phyloP scores from a whole-genome alignment of 2,113 vertebrate genomes.

The Pyrgilauda ruficollis region DNA sequence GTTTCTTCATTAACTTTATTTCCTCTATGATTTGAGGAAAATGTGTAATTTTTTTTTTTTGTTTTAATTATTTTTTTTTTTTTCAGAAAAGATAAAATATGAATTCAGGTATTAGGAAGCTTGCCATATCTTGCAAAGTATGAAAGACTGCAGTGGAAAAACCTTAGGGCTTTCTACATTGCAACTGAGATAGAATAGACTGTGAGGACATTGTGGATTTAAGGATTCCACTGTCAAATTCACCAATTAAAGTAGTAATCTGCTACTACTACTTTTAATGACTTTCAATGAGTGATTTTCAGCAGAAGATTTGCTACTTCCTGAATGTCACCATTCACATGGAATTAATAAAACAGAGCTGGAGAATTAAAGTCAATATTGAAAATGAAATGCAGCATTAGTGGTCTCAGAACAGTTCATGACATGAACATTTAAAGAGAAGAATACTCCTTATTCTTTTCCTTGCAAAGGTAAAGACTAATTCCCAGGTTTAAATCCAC shows the following conservation, averaged over 20 bases:
- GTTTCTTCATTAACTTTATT: background rate
- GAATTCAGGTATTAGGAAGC: background rate
- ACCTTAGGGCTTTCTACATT: background rate
- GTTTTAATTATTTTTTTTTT: background rate
- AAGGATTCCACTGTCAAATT: background rate
- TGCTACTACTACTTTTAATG: background rate
- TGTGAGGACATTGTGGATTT: background rate
- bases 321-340: background rate
- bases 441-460: background rate
- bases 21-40: background rate
- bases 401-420: background rate
- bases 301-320: background rate
- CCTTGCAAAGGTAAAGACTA: background rate
- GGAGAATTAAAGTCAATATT: background rate
- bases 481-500: background rate
- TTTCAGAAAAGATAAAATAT: background rate
- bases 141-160: background rate
- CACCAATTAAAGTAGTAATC: background rate
- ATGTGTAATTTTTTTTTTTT: background rate
- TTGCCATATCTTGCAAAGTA: background rate
- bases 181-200: background rate
- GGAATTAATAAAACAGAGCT: background rate
- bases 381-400: background rate
- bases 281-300: background rate
- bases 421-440: background rate